phyloP scores from a whole-genome alignment of 2,113 vertebrate genomes.

The Alectura lathami region DNA sequence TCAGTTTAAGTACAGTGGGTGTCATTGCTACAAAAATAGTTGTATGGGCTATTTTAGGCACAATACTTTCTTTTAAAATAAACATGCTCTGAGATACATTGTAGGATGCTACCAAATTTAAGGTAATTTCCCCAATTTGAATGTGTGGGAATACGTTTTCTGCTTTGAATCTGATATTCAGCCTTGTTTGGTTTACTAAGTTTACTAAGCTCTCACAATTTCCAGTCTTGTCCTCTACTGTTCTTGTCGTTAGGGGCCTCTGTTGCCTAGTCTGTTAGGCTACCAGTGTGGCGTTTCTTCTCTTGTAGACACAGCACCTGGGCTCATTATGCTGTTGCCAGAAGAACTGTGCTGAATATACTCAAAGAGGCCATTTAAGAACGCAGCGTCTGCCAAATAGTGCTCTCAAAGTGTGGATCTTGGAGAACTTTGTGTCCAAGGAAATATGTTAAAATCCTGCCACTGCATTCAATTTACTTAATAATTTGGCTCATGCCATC shows the following conservation, averaged over 20 bases:
- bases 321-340: neutral
- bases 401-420: neutral
- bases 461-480: neutral
- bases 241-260: neutral
- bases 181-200: neutral
- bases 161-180: neutral
- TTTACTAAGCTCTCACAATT: neutral
- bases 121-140: neutral
- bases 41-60: neutral
- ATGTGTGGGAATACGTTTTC: neutral
- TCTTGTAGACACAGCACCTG: neutral
- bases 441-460: neutral
- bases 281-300: neutral
- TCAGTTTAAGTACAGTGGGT: neutral
- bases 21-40: slow-evolving; percentile 18
- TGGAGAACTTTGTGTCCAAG: neutral
- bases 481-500: neutral
- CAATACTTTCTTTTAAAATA: neutral
- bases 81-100: neutral
- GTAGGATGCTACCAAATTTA: slow-evolving; percentile 10
- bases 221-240: neutral
- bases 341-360: neutral
- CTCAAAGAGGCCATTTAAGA: neutral
- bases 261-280: neutral
- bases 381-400: neutral